phyloP scores from a whole-genome alignment of 2,797 vertebrate genomes.

The Tympanoctomys barrerae region DNA sequence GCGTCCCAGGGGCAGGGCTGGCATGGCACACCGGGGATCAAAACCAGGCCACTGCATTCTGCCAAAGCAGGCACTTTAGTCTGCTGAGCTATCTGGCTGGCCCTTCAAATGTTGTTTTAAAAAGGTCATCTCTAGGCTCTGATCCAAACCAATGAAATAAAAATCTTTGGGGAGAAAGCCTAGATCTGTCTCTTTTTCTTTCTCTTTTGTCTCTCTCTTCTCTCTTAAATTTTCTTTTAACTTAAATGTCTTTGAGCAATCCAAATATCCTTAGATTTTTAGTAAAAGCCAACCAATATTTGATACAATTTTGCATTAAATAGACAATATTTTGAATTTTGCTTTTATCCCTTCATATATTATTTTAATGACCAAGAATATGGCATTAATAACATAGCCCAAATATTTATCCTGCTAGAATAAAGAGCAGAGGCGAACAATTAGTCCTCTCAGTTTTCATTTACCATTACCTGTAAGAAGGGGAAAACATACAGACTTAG shows the following conservation, averaged over 20 bases:
- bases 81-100: too few species aligned
- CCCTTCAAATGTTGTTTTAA: not conserved
- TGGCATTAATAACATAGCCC: not conserved
- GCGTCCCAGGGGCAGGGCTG: too few species aligned
- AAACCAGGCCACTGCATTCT: too few species aligned
- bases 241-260: slow-evolving; percentile 8
- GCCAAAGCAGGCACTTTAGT: too few species aligned
- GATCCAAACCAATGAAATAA: slow-evolving; percentile 7
- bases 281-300: not conserved
- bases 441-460: not conserved
- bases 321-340: slow-evolving; percentile 9
- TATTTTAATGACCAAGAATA: not conserved
- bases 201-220: not conserved
- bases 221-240: not conserved
- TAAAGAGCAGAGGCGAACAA: not conserved
- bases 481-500: not conserved
- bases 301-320: not conserved
- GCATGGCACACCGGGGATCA: too few species aligned
- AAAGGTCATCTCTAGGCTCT: not conserved
- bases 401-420: not conserved
- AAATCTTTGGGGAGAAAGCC: not conserved
- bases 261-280: not conserved
- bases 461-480: not conserved
- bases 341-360: not conserved
- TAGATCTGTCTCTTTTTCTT: not conserved